phyloP scores from a whole-genome alignment of 2,888 invertebrate genomes.

The Oxystoma pomonae region DNA sequence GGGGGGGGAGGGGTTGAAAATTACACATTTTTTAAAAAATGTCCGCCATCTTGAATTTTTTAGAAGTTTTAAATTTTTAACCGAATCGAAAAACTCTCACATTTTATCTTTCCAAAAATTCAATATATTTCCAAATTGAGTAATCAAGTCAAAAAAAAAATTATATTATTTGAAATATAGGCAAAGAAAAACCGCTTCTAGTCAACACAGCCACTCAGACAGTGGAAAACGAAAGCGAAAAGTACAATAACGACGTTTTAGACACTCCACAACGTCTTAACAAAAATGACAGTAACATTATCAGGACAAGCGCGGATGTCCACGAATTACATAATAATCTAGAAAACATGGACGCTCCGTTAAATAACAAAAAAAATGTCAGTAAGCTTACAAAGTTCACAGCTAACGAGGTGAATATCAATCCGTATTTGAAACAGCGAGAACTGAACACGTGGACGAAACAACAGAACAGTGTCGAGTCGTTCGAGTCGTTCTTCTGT shows the following conservation, averaged over 20 bases:
- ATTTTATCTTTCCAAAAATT: too few relatives aligned
- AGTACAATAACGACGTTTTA: conserved; percentile 6
- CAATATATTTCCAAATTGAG: too few relatives aligned
- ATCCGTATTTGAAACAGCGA: conserved; percentile 30
- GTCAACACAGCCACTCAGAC: conserved; percentile 13
- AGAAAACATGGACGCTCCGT: conserved; percentile 1
- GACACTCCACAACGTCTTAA: conserved; percentile 22
- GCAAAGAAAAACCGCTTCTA: conserved; percentile 27
- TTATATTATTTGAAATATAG: conserved; percentile 6
- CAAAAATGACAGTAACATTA: neutral
- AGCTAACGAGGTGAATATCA: conserved; percentile 25
- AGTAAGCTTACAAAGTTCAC: conserved; percentile 9
- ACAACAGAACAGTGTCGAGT: conserved; percentile 32
- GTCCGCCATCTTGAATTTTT: too few relatives aligned
- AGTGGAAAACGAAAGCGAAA: neutral
- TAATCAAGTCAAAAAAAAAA: too few relatives aligned
- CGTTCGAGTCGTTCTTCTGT: conserved; percentile 37
- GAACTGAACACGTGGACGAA: conserved; percentile 11
- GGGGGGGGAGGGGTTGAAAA: too few relatives aligned
- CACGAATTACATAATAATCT: conserved; percentile 14
- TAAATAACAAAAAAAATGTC: conserved; percentile 12
- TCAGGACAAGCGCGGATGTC: conserved; percentile 23
- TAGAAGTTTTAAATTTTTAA: too few relatives aligned
- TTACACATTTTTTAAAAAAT: too few relatives aligned
- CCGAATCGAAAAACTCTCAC: too few relatives aligned